Evolutionary conservation across 2,888 invertebrate genomes (phyloP).

Genomic region (Ischnus inquisitorius): DNA sequence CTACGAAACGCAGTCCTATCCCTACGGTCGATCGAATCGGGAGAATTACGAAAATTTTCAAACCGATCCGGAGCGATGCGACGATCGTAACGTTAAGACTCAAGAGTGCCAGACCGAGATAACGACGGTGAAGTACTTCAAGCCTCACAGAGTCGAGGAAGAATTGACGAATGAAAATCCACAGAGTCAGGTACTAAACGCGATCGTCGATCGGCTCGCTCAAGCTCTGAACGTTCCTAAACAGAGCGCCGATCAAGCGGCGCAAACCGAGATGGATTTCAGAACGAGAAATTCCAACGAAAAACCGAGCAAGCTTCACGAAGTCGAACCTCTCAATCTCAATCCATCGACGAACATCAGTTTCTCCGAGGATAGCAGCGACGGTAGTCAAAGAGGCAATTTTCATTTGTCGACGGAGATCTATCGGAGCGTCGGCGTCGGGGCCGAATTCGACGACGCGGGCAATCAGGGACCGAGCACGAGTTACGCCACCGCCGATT

Average conservation of each 20-base stretch:
- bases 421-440: slow-evolving; percentile 82
- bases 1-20: neutral
- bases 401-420: slow-evolving; percentile 78
- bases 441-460: slow-evolving; percentile 81
- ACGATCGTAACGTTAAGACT: slow-evolving; percentile 68
- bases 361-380: slow-evolving; percentile 76
- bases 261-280: slow-evolving; percentile 72
- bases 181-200: slow-evolving; percentile 72
- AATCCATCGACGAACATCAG: slow-evolving; percentile 74
- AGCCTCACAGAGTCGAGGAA: slow-evolving; percentile 62
- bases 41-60: slow-evolving; percentile 38
- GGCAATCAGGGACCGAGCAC: slow-evolving; percentile 70
- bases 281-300: slow-evolving; percentile 36
- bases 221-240: slow-evolving; percentile 76
- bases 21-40: neutral
- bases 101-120: slow-evolving; percentile 81
- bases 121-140: slow-evolving; percentile 72
- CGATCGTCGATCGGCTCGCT: slow-evolving; percentile 76
- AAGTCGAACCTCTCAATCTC: slow-evolving; percentile 69
- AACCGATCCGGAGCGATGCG: slow-evolving; percentile 11
- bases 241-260: slow-evolving; percentile 72
- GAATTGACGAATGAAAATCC: slow-evolving; percentile 62
- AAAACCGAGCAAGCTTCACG: slow-evolving; percentile 36
- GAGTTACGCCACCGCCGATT: slow-evolving; percentile 65
- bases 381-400: slow-evolving; percentile 76